Conservation (phyloP, 2,113 vertebrate genomes). For the Forbesichthys agassizii region DNA sequence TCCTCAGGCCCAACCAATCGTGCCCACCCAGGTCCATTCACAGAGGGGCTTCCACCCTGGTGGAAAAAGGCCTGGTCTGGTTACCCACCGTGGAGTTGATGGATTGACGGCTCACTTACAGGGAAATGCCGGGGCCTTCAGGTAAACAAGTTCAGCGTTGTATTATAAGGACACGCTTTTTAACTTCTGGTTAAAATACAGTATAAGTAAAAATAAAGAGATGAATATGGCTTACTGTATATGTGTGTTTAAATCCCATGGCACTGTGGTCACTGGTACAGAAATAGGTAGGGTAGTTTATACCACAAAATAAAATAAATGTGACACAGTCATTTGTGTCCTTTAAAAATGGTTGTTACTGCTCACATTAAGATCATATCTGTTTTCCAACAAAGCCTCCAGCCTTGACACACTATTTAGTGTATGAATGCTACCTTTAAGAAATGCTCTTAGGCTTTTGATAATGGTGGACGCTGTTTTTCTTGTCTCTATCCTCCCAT, state of each 20-base stretch:
- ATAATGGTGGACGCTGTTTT: slow-evolving; percentile 35
- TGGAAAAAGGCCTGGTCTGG: slow-evolving; percentile 67
- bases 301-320: slow-evolving; percentile 46
- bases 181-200: slow-evolving; percentile 31
- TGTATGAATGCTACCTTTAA: slow-evolving; percentile 29
- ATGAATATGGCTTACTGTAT: slow-evolving; percentile 39
- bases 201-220: slow-evolving; percentile 11
- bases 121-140: slow-evolving; percentile 55
- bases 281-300: slow-evolving; percentile 3
- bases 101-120: slow-evolving; percentile 71
- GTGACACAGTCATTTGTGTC: slow-evolving; percentile 49
- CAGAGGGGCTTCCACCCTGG: slow-evolving; percentile 31
- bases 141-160: slow-evolving; percentile 66
- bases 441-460: slow-evolving; percentile 40
- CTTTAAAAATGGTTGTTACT: slow-evolving; percentile 38
- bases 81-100: slow-evolving; percentile 70
- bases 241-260: slow-evolving; percentile 39
- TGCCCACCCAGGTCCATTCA: slow-evolving; percentile 52
- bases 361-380: slow-evolving; percentile 57
- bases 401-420: slow-evolving; percentile 5
- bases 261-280: neutral
- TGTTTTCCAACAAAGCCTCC: slow-evolving; percentile 1
- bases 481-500: slow-evolving; percentile 26
- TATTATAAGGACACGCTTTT: slow-evolving; percentile 55
- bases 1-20: neutral